A percentile compares a stretch with the other conserved stretches of the same genome.
These are phyloP conservation scores for Peromyscus leucopus DNA, from an alignment of 2,113 vertebrate species.

Conservation along the genomic window DNA sequence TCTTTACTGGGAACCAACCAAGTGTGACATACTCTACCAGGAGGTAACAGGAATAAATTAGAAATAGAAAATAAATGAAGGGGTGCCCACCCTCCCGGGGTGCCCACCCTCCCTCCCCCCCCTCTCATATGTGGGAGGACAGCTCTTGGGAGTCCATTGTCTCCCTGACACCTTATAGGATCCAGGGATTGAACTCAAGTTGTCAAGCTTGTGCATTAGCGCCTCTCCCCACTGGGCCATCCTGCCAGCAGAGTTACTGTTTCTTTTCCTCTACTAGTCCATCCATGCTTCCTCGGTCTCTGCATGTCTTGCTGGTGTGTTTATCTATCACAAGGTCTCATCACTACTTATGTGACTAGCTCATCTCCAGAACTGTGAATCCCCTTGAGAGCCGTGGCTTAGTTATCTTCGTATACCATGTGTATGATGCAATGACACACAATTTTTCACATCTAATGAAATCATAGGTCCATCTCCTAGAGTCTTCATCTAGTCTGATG, in stretches of 20 bases:
- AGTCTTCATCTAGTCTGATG: not conserved
- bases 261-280: not conserved
- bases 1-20: not conserved
- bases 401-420: not conserved
- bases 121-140: not conserved
- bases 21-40: not conserved
- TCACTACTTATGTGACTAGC: not conserved
- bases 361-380: not conserved
- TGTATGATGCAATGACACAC: not conserved
- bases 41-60: not conserved
- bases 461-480: not conserved
- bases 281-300: not conserved
- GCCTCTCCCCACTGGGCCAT: not conserved
- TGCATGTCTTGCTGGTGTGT: not conserved
- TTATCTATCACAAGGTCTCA: not conserved
- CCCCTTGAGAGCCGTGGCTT: not conserved
- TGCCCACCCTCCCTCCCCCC: too few relatives aligned
- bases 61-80: not conserved
- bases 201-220: not conserved
- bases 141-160: not conserved
- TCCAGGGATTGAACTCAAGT: too few relatives aligned
- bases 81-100: too few relatives aligned
- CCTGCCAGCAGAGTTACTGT: not conserved
- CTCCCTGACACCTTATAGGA: not conserved
- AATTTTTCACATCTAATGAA: constrained; percentile 38